These are phyloP conservation scores for Ganaspis sp. DNA, from an alignment of 1,140 invertebrate genomes.

Conservation along the genomic window DNA sequence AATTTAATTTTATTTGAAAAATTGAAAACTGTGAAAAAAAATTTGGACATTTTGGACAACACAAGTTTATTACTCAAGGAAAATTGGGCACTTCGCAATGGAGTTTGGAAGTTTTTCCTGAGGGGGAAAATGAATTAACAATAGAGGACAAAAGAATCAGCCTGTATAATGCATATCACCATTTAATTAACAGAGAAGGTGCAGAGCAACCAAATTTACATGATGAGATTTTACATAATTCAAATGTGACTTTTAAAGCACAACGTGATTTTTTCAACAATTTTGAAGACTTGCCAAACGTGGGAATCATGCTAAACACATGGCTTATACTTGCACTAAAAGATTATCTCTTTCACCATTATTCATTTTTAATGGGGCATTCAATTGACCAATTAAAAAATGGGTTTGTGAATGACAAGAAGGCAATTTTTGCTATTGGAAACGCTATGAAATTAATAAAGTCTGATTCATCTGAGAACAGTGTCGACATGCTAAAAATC, in stretches of 20 bases:
- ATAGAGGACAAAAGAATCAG: neutral
- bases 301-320: rapidly evolving
- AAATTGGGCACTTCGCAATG: no score
- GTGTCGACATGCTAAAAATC: neutral
- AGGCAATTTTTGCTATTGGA: neutral
- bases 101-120: neutral
- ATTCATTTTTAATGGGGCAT: neutral
- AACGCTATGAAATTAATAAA: neutral
- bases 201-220: no score
- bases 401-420: neutral
- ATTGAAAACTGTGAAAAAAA: no score
- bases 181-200: neutral
- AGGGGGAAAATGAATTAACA: neutral
- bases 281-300: neutral
- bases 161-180: neutral
- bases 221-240: no score
- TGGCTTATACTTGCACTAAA: neutral
- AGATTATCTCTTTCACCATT: neutral
- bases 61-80: no score
- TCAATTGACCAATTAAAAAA: neutral
- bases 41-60: no score
- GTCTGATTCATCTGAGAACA: neutral
- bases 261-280: neutral
- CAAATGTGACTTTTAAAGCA: neutral
- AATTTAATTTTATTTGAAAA: no score